Evolutionary conservation across 2,797 vertebrate species (phyloP).

Genomic region (Bovichtus diacanthus): DNA sequence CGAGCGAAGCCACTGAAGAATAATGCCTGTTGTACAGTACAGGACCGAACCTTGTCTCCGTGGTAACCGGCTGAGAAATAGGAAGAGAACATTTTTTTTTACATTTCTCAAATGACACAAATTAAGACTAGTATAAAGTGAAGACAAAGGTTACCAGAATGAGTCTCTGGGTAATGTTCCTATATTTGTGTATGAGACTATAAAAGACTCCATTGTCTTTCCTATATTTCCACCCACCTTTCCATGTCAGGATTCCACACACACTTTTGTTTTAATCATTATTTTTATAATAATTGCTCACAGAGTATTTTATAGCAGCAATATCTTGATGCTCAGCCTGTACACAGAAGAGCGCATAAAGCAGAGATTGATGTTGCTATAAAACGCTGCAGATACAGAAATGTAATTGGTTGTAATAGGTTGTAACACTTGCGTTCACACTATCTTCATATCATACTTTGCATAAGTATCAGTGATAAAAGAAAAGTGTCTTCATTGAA

Average conservation of each 20-base stretch:
- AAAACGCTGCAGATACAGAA: background rate
- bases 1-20: conserved; percentile 98
- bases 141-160: background rate
- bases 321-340: background rate
- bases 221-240: background rate
- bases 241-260: background rate
- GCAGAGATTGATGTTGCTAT: background rate
- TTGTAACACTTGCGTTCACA: background rate
- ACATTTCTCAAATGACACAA: conserved; percentile 40
- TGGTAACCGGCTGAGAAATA: conserved; percentile 91
- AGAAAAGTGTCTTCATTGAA: conserved; percentile 8
- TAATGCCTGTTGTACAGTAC: conserved; percentile 98
- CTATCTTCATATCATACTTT: background rate
- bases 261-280: background rate
- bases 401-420: conserved; percentile 6
- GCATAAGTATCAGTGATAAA: background rate
- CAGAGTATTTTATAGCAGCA: conserved; percentile 5
- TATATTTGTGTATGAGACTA: background rate
- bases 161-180: background rate
- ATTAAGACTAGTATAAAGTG: conserved; percentile 2
- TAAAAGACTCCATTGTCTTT: background rate
- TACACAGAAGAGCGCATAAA: background rate
- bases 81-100: too few relatives aligned
- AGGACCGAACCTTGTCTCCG: conserved; percentile 96
- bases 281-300: background rate